These are phyloP conservation scores for Synchiropus splendidus DNA, from an alignment of 2,113 vertebrate species.

Conservation along the genomic window DNA sequence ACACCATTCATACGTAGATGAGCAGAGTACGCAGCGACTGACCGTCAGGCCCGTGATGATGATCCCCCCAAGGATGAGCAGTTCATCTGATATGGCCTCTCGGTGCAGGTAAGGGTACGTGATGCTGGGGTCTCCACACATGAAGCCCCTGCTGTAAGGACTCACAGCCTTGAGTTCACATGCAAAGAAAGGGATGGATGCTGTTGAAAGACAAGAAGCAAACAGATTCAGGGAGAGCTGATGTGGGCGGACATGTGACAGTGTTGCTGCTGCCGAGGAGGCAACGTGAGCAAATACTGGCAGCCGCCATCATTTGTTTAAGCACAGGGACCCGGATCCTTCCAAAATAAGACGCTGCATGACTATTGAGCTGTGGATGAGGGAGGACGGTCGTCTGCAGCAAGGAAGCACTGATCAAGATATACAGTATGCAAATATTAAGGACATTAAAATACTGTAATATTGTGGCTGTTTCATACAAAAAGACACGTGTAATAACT, in stretches of 20 bases:
- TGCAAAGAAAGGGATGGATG: slow-evolving; percentile 66
- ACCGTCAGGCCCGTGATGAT: slow-evolving; percentile 61
- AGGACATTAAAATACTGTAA: no score
- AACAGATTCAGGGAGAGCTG: neutral
- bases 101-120: slow-evolving; percentile 48
- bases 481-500: no score
- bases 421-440: no score
- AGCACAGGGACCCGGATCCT: no score
- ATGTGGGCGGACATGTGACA: neutral
- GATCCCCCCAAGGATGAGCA: slow-evolving; percentile 65
- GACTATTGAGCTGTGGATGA: no score
- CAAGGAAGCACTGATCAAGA: no score
- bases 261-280: neutral
- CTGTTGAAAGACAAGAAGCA: slow-evolving; percentile 35
- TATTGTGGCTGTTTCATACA: no score
- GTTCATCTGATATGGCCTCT: slow-evolving; percentile 54
- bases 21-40: slow-evolving; percentile 19
- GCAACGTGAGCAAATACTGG: no score
- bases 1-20: neutral
- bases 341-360: no score
- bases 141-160: slow-evolving; percentile 65
- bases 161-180: slow-evolving; percentile 63
- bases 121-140: slow-evolving; percentile 68
- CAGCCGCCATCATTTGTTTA: no score
- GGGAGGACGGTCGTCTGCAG: no score